These are phyloP conservation scores for Fulica atra DNA, from an alignment of 2,113 vertebrate species.

Conservation along the genomic window DNA sequence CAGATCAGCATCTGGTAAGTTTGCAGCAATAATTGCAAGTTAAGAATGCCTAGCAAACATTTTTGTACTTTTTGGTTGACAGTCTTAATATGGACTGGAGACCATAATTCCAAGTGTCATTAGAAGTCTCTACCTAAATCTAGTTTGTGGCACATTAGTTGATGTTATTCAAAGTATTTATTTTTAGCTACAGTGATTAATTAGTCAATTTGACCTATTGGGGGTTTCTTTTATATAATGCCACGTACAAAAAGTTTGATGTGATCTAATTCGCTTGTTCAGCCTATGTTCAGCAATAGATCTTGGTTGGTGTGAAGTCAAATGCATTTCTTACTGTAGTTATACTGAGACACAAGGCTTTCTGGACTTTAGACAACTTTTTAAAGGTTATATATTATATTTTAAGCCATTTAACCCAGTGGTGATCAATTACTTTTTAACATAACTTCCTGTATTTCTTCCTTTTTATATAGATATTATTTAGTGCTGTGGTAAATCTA, in stretches of 20 bases:
- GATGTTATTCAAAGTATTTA: not conserved
- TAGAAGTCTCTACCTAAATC: not conserved
- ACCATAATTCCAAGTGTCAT: not conserved
- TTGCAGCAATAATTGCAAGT: not conserved
- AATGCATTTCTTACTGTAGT: not conserved
- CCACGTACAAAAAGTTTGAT: not conserved
- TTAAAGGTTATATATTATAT: not conserved
- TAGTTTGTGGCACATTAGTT: not conserved
- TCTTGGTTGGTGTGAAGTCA: not conserved
- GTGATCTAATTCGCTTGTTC: constrained; percentile 4
- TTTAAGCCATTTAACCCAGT: not conserved
- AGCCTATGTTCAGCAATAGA: not conserved
- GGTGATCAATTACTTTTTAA: not conserved
- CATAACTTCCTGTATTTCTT: not conserved
- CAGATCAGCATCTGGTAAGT: not conserved
- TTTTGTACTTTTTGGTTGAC: not conserved
- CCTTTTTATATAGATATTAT: not conserved
- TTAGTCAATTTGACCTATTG: not conserved
- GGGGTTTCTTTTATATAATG: constrained; percentile 1
- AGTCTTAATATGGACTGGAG: not conserved
- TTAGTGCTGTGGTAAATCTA: not conserved
- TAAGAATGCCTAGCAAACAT: not conserved
- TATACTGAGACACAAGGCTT: not conserved
- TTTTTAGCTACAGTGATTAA: constrained; percentile 24
- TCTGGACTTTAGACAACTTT: constrained; percentile 7